Conservation (phyloP, 2,888 invertebrate species). For the Dryomyza anilis region DNA sequence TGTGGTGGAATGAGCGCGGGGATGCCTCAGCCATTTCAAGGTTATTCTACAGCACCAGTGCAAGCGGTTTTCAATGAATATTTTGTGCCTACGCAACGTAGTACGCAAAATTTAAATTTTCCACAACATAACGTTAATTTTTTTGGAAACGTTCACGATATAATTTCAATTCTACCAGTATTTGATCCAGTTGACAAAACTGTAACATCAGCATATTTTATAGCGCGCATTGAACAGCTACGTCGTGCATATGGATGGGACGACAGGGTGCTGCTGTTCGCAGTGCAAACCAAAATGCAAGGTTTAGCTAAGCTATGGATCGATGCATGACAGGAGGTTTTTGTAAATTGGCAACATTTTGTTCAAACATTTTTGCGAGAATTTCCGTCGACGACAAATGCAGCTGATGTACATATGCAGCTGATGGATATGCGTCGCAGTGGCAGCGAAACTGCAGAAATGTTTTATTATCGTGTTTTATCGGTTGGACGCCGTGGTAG, state of each 20-base stretch:
- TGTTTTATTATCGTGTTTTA: neutral
- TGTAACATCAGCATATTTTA: too few species aligned
- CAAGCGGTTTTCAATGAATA: neutral
- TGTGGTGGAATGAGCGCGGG: neutral
- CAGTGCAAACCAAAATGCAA: neutral
- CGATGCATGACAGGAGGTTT: neutral
- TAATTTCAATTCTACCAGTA: too few species aligned
- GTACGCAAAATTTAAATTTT: neutral
- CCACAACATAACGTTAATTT: neutral
- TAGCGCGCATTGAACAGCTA: too few species aligned
- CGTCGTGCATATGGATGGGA: neutral
- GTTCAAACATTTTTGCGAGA: neutral
- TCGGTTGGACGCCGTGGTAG: neutral
- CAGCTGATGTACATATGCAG: neutral
- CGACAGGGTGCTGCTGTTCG: neutral
- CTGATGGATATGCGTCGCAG: neutral
- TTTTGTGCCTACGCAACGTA: neutral
- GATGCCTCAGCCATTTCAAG: too few species aligned
- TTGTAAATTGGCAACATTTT: neutral
- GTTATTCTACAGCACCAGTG: neutral
- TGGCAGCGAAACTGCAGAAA: neutral
- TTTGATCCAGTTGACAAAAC: too few species aligned
- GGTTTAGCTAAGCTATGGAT: neutral
- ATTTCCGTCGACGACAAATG: neutral
- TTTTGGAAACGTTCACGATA: neutral